Base-by-base conservation (phyloP, 2,797 vertebrate genomes). In the Tragopan temminckii region DNA sequence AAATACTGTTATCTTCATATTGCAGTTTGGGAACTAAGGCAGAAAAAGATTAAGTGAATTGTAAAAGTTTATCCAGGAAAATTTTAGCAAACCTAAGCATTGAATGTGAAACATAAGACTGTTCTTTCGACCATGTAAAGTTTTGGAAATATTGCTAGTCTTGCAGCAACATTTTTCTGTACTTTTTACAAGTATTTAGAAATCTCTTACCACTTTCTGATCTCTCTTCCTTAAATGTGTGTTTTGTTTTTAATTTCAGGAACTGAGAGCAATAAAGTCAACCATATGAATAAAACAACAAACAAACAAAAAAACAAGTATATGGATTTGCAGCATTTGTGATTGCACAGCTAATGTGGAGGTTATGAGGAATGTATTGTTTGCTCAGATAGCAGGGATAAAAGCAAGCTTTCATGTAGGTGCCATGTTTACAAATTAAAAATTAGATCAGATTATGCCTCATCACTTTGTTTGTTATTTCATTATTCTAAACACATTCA, bases 1-100 rank as follows among this genome's bases (percentile, higher is more conserved):
- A 69, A 91, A 42, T 9, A 57, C 2, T 29, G 9, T 66, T 91
- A 67, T 83, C 64, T 90, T 90, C 68, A 36, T 29, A 36, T 12
- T 92, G 35, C 67, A 90, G 59, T 57, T n/a, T 61, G n/a, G 16
- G 18, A 91, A 27, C 42, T 59, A 88, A 92, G 25, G 58, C 38
- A 80, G 23, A 57, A 46, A 87, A 87, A 68, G 33, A 83, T 62
- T 64, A 77, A 75, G 23, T 66, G 25, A 4, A 11, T 38, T 59
- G 19, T 38, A 45, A 42, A 58, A 75, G 9, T 85, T 80, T 92
- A 64, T 31, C 42, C 46, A 36, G 62, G 13, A 85, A 91, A 24
- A 1, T 85, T 77, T 83, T 33, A 64, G 31, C 25, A 82, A 69
- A 33, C n/a, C 4, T 38, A 83, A n/a, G 82, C 77, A 40, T 8